Base-by-base conservation (phyloP, 2,113 vertebrate genomes). In the Ochotona curzoniae region DNA sequence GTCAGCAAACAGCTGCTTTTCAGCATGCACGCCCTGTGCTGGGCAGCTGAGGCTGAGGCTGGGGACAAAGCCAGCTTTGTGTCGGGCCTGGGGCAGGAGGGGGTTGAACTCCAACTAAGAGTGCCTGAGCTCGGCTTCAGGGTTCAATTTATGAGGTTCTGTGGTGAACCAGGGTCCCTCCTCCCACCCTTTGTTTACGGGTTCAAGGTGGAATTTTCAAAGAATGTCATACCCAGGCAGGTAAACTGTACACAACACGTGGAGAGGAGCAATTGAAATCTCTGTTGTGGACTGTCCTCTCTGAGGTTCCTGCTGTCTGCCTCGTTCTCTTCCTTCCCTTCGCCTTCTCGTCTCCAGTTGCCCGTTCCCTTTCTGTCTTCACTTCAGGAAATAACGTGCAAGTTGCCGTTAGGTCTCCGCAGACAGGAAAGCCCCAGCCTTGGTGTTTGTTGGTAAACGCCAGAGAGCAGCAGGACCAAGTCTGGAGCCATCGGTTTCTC, bases 1-100 rank as follows among this genome's bases (percentile, higher is more conserved):
- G 98, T 98, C 98, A 98, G 98, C 98, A 97, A 97, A 98, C 99
- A 99, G 98, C 98, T 98, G 98, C 98, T 98, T 98, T 97, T 98
- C 98, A 98, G 96, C 98, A 98, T 93, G 74, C 96, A 92, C 97
- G 97, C 98, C 97, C 87, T 97, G 96, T 96, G 93, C 97, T 91
- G 87, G 11, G 30, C 97, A 95, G 97, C 97, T 83, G 94, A 90
- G 94, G 94, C 96, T 54, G 93, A 20, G 94, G 83, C 87, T 89
- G 87, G n/a, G 92, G 96, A 99, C 98, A 99, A 98, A 98, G 97
- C 95, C 96, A 64, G 97, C 98, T 98, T 98, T 98, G 98, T 98
- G 96, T 93, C 91, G 67, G 69, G 60, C 80, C n/a, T 51, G 61
- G 57, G 87, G 70, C 8, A 2, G 69, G 90, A 88, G 93, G 71